Evolutionary conservation across 2,888 invertebrate species (phyloP), one percentile per base, ranked within the genome.

Genomic region (Leptopterna dolabrata): DNA sequence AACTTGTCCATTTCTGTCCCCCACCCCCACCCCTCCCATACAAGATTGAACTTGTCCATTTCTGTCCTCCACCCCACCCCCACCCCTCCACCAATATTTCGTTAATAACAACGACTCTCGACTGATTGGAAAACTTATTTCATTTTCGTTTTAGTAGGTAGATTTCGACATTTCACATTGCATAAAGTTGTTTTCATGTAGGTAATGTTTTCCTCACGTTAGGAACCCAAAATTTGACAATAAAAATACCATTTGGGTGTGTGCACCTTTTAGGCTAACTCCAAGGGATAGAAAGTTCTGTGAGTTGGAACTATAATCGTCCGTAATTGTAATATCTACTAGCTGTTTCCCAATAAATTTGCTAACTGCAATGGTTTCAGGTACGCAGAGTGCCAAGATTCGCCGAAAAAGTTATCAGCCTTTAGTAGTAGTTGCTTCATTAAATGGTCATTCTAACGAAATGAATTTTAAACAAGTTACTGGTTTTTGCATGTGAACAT

Each of bases 31-130:
- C 4, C 41, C 41, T 14, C 73, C 30, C 27, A 87, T 86, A 9
- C 51, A 80, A n/a, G 86, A 86, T 76, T 86, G 85, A 85, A 45
- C 55, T 11, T 13, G 3, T 30, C 7, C 70, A 13, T 24, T 70
- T 19, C 41, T 41, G 47, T 78, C 2, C n/a, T 0, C 45, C n/a
- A n/a, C 73, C 78, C 41, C 78, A 45, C 41, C 73, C 73, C 24
- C 36, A 9, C 24, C 4, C 41, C 41, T 14, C 73, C 30, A 73
- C 30, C 16, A 73, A 41, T 36, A 19, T 73, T 73, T 29, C 36
- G 36, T 36, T 73, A 13, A 19, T 36, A 73, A 73, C 73, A 73
- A 73, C 73, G 73, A 73, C 41, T 16, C 36, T 73, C 19, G 73
- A 73, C 73, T 73, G 73, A 73, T 73, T 27, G 41, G 14, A 73